These are phyloP conservation scores for Sandelia bainsii DNA, from an alignment of 2,797 vertebrate species.

Conservation along the genomic window DNA sequence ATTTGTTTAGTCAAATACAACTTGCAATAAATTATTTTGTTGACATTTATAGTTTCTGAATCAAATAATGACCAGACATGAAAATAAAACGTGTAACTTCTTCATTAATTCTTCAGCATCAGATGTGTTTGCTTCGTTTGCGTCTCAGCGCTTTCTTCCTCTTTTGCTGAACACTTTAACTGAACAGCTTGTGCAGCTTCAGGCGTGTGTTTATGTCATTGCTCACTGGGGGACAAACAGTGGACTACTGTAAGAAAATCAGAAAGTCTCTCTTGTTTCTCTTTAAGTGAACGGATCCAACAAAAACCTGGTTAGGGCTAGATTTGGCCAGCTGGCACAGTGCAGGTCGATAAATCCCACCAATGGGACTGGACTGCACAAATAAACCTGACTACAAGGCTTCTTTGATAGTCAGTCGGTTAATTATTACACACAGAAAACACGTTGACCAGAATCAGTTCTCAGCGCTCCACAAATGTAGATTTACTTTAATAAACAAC, in stretches of 20 bases:
- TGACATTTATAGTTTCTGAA: background rate
- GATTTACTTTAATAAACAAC: background rate
- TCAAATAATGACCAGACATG: background rate
- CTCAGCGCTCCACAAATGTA: background rate
- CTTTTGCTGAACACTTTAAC: background rate
- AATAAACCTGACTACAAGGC: background rate
- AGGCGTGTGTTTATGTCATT: slow-evolving; percentile 12
- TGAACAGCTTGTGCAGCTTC: background rate
- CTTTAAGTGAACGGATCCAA: background rate
- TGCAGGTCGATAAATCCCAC: background rate
- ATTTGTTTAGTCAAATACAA: background rate
- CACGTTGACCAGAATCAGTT: background rate
- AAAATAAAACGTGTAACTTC: too few relatives aligned
- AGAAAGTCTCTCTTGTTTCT: slow-evolving; percentile 12
- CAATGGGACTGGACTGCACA: background rate
- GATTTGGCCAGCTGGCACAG: background rate
- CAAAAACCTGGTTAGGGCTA: background rate
- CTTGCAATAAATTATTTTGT: too few relatives aligned
- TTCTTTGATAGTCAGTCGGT: background rate
- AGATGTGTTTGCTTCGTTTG: too few relatives aligned
- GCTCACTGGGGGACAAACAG: slow-evolving; percentile 3
- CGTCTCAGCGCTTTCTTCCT: background rate
- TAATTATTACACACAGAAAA: background rate
- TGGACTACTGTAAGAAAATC: slow-evolving; percentile 16
- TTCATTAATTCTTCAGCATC: background rate